Evolutionary conservation across 2,797 vertebrate genomes (phyloP), one percentile per base, ranked within the genome.

Genomic region (Rallus crepitans): DNA sequence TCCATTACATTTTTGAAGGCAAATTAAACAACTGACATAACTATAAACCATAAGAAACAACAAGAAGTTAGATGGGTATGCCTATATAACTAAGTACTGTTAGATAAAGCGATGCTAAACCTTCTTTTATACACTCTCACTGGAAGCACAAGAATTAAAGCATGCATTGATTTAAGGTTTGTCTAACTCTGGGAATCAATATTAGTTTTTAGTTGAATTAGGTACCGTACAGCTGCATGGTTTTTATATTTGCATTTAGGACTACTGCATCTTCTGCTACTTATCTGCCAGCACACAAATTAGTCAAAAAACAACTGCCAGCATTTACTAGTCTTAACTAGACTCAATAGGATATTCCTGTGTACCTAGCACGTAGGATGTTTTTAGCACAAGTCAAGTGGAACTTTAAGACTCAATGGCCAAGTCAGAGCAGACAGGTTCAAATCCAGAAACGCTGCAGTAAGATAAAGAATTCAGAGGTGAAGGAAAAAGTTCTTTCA

Each of bases 301-400:
- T 61, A 84, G 81, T 69, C 12, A 76, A 72, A 83, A 88, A 57
- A 61, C 3, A 1, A 48, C 35, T 53, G 56, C n/a, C 84, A 94
- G 57, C 35, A 68, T 87, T 92, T 79, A 90, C 77, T 76, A 69
- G 52, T 45, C 57, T 78, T 78, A 86, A 53, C 48, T 68, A 94
- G 18, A 90, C 37, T 73, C 66, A 56, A 7, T 23, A 85, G 61
- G 35, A 68, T 71, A 57, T 35, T 93, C 55, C 87, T 83, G 18
- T 69, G 59, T 90, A 94, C 61, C 61, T 65, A 92, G 72, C 37
- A 90, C 0, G 1, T n/a, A 71, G 48, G 60, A 68, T 0, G 1
- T 9, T 92, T 91, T 68, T 75, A 94, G 89, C 76, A 68, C 40
- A 93, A 95, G 80, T 83, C 80, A 93, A 90, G 78, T 23, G 64